Conservation (phyloP, 2,888 invertebrate genomes). For the Amphiduros pacificus region DNA sequence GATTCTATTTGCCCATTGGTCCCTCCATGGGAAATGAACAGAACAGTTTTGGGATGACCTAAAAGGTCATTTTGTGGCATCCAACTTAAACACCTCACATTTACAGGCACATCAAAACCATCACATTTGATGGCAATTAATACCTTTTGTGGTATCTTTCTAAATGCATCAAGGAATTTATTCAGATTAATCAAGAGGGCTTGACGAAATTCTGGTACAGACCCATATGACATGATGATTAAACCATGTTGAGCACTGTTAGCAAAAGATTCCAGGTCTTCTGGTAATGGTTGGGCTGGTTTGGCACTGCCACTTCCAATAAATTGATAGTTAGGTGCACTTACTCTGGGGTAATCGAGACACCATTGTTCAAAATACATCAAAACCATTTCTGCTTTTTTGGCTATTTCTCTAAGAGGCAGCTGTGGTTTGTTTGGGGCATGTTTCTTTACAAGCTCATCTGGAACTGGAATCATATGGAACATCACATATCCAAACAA, state of each 20-base stretch:
- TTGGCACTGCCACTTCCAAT: neutral
- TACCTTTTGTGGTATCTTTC: neutral
- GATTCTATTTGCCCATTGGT: constrained; percentile 9
- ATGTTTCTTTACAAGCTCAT: neutral
- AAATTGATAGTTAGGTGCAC: constrained; percentile 8
- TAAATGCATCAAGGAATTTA: constrained; percentile 1
- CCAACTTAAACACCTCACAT: neutral
- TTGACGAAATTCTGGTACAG: neutral
- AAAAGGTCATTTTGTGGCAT: constrained; percentile 6
- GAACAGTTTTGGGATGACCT: constrained; percentile 1
- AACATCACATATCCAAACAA: neutral
- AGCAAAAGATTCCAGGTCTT: neutral
- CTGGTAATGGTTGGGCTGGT: neutral
- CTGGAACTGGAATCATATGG: neutral
- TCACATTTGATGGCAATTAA: neutral
- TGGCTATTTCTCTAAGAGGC: neutral
- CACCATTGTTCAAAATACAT: constrained; percentile 11
- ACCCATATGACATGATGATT: neutral
- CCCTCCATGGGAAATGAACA: constrained; percentile 1
- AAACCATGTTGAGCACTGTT: constrained; percentile 3
- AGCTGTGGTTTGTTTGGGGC: constrained; percentile 5
- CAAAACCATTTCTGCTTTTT: constrained; percentile 4
- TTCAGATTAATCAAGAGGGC: neutral
- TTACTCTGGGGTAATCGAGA: constrained; percentile 10
- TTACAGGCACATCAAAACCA: neutral